Base-by-base conservation (phyloP, 92 coral and sea anemone species). In the Actinernus sp. region DNA sequence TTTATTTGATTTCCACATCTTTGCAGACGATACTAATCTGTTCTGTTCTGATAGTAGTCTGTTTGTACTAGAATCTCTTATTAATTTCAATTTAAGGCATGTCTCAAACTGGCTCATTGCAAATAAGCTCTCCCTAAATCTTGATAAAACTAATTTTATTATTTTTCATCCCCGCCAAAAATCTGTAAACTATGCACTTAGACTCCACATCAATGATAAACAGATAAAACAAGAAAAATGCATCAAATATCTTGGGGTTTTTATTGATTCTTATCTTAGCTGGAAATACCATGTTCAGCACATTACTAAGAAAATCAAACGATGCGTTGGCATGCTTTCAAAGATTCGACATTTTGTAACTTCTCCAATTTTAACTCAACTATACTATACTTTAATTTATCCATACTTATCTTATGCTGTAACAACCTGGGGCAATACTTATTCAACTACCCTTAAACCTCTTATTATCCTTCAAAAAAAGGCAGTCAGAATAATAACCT, bases 351-450 rank as follows among this genome's bases (percentile, higher is more conserved):
- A 45, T 26, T 73, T 17, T 47, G 60, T 31, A 2, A 56, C 26
- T 38, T 25, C 47, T 25, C 32, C 49, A 2, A 46, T 61, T 11
- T 33, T 73, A 1, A 43, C 26, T 16, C 50, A 46, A 7, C 71
- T 73, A n/a, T 61, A 39, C 31, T 73, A 73, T 26, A 32, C 67
- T 0, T 26, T 69, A 20, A 61, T 44, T 25, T 73, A 47, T 73
- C 75, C 83, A 11, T 75, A n/a, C 50, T 45, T 75, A 2, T 52
- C 58, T 5, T 76, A 64, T 54, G 64, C 40, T 26, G 3, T 73
- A 47, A 57, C 69, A n/a, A 44, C 37, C 55, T 77, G 84, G 84
- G 84, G 87, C 33, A 54, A 80, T 47, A 80, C 81, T 27, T 80
- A 71, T 29, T 58, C 26, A 30, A 23, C 74, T 1, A 60, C 55